phyloP scores from a whole-genome alignment of 2,888 invertebrate genomes.

The Micropterix aruncella region DNA sequence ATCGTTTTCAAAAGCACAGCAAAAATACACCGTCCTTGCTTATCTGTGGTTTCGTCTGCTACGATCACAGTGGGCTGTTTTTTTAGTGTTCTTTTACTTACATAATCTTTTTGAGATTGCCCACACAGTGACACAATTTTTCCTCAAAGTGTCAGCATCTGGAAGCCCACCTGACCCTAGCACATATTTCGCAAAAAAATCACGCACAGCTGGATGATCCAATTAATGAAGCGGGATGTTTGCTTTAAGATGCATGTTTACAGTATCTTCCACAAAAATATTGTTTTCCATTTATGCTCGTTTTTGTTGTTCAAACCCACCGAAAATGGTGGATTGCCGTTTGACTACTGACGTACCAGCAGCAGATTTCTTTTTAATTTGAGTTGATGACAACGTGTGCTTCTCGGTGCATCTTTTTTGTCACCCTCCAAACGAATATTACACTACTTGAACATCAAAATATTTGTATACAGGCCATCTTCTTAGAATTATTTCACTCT shows the following conservation, averaged over 20 bases:
- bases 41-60: background rate
- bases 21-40: conserved; percentile 1
- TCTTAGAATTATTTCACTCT: too few species aligned
- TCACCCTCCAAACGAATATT: background rate
- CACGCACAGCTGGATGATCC: background rate
- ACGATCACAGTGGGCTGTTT: too few species aligned
- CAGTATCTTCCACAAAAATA: conserved; percentile 1
- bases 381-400: background rate
- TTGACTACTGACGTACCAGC: background rate
- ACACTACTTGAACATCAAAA: conserved; percentile 1
- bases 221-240: conserved; percentile 1
- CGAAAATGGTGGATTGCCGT: background rate
- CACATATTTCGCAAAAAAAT: background rate
- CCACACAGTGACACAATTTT: too few species aligned
- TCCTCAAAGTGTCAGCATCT: background rate
- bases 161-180: background rate
- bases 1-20: conserved; percentile 1
- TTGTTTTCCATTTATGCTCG: background rate
- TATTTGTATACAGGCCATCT: too few species aligned
- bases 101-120: too few species aligned
- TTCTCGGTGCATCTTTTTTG: background rate
- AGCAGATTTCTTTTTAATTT: background rate
- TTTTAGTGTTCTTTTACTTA: too few species aligned
- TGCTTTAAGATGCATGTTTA: conserved; percentile 1
- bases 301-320: background rate